A percentile compares a stretch with the other conserved stretches of the same genome.
phyloP scores from a whole-genome alignment of 2,888 invertebrate species.

The Isoperla grammatica region DNA sequence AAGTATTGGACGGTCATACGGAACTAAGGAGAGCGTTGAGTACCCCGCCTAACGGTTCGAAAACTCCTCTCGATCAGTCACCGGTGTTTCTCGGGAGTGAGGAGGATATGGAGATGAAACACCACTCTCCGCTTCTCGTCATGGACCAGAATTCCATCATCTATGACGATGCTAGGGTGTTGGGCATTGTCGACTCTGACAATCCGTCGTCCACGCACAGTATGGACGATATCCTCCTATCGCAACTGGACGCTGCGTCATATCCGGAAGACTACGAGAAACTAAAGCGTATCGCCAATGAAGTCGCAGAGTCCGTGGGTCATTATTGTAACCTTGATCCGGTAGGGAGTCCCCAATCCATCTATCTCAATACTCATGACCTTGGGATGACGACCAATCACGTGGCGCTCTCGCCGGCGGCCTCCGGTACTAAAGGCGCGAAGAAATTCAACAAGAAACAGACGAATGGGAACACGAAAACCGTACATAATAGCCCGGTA shows the following conservation, averaged over 20 bases:
- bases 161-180: not conserved
- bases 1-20: slow-evolving; percentile 50
- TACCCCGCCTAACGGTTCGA: slow-evolving; percentile 44
- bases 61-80: slow-evolving; percentile 37
- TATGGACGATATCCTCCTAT: slow-evolving; percentile 64
- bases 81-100: slow-evolving; percentile 12
- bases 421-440: slow-evolving; percentile 42
- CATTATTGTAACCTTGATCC: slow-evolving; percentile 33
- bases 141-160: slow-evolving; percentile 12
- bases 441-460: slow-evolving; percentile 54
- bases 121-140: not conserved
- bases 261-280: slow-evolving; percentile 80
- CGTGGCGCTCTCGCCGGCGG: slow-evolving; percentile 49
- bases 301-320: slow-evolving; percentile 66
- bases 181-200: not conserved
- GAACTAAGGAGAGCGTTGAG: slow-evolving; percentile 55
- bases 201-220: slow-evolving; percentile 48
- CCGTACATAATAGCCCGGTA: not conserved
- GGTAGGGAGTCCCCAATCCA: slow-evolving; percentile 8
- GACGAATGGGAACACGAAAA: slow-evolving; percentile 31
- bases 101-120: slow-evolving; percentile 12
- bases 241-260: slow-evolving; percentile 57
- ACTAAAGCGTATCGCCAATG: slow-evolving; percentile 74
- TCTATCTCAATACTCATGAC: not conserved
- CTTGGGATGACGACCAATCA: slow-evolving; percentile 43